Base-by-base conservation (phyloP, 2,797 vertebrate genomes). In the Thamnophis elegans region DNA sequence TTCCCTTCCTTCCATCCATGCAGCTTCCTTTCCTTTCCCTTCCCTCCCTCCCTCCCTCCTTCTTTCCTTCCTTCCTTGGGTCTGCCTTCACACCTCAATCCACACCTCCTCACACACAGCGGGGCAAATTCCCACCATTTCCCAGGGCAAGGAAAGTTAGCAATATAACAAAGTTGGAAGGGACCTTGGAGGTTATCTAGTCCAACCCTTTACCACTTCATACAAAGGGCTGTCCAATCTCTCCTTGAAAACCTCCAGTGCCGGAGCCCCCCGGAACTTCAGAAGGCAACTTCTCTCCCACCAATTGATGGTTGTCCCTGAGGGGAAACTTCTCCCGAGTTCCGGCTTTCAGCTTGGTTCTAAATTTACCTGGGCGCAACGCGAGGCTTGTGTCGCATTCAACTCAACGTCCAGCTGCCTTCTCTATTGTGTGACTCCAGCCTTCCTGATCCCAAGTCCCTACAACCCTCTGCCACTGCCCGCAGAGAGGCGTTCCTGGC, bases 371-470 rank as follows among this genome's bases (percentile, higher is more conserved):
- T 36, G 16, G 16, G 16, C 32, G 68, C 2, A 42, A 11, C 36
- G 18, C 2, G 9, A 3, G 16, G 1, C 36, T 42, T 11, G 73
- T 1, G 20, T 11, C 11, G 3, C 22, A 8, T 2, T 16, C 3
- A 68, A 68, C 65, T n/a, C n/a, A 16, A 16, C 13, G 0, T 18
- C 65, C 65, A 18, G 65, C 65, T 16, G 60, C 25, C 11, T 28
- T 28, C 28, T 62, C 26, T 62, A 25, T 16, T 32, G n/a, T 16
- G 65, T 18, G n/a, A 18, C n/a, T 32, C 5, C n/a, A 32, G n/a
- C 13, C 5, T 16, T 14, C 14, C 2, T 22, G 73, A 20, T 22
- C 4, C 3, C 8, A 10, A 4, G 18, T 9, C 22, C 68, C 18
- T 10, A 0, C 5, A 2, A 47, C 1, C 1, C 36, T 12, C 36